These are phyloP conservation scores for Eleutherodactylus coqui DNA, from an alignment of 2,797 vertebrate genomes.

Conservation along the genomic window DNA sequence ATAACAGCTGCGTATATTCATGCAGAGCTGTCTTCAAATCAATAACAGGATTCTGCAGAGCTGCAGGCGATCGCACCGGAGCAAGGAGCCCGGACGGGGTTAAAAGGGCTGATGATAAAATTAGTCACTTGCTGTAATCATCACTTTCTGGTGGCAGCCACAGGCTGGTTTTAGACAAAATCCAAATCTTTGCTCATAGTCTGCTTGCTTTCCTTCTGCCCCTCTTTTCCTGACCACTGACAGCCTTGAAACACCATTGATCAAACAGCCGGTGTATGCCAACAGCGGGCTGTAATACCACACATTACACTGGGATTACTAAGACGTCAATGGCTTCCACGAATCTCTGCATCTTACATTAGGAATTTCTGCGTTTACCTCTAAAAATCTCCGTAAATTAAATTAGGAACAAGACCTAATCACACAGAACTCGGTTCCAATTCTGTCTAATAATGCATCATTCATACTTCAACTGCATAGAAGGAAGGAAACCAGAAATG, in stretches of 20 bases:
- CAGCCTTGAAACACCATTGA: conserved; percentile 13
- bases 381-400: conserved; percentile 10
- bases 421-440: neutral
- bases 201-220: conserved; percentile 62
- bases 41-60: conserved; percentile 42
- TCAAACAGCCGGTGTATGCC: neutral
- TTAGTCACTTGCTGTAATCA: conserved; percentile 60
- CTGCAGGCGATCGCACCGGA: conserved; percentile 61
- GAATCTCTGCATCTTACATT: neutral
- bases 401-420: conserved; percentile 26
- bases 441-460: neutral
- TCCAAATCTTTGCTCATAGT: conserved; percentile 59
- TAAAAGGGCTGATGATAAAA: conserved; percentile 47
- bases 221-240: conserved; percentile 16
- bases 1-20: neutral
- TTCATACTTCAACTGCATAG: neutral
- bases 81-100: neutral
- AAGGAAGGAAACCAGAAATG: neutral
- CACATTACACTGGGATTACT: conserved; percentile 36
- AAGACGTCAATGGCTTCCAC: neutral
- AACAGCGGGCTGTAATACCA: conserved; percentile 26
- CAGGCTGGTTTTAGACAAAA: conserved; percentile 39
- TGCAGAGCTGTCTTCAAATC: neutral
- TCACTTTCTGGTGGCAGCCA: conserved; percentile 38
- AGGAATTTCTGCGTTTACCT: neutral